Evolutionary conservation across 2,113 vertebrate genomes (phyloP).

Genomic region (Sturnus vulgaris): DNA sequence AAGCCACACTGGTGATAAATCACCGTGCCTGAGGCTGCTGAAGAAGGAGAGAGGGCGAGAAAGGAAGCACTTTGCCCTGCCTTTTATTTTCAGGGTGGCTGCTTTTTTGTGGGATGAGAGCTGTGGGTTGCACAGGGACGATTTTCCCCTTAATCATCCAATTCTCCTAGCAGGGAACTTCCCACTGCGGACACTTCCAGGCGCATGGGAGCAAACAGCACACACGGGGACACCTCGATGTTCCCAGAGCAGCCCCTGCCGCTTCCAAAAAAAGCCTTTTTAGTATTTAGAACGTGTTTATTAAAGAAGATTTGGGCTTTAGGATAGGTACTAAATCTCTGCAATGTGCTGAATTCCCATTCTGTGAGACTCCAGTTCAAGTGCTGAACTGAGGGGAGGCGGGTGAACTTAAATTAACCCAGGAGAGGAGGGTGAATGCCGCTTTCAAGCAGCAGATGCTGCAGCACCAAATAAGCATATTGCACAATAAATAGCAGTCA

Average conservation of each 20-base stretch:
- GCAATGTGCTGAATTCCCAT: slow-evolving; percentile 44
- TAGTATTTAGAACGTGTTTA: background rate
- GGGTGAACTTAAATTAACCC: slow-evolving; percentile 71
- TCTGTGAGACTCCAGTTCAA: slow-evolving; percentile 32
- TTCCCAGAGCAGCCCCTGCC: background rate
- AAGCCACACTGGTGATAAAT: background rate
- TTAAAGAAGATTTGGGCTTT: slow-evolving; percentile 19
- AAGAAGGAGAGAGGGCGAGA: background rate
- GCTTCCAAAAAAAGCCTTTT: background rate
- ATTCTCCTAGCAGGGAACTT: background rate
- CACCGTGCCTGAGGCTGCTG: background rate
- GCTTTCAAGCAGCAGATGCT: slow-evolving; percentile 67
- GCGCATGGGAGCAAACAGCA: accelerated
- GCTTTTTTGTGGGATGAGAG: background rate
- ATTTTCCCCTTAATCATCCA: background rate
- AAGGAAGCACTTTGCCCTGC: background rate
- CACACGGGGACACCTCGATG: background rate
- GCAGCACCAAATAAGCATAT: slow-evolving; percentile 72
- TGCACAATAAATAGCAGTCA: slow-evolving; percentile 75
- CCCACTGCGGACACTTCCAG: accelerated
- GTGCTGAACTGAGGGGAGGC: slow-evolving; percentile 51
- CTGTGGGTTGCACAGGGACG: background rate
- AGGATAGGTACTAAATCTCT: slow-evolving; percentile 29
- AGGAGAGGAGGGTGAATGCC: slow-evolving; percentile 64
- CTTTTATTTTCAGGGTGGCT: background rate